Base-by-base conservation (phyloP, 2,888 invertebrate genomes). In the Portevinia maculata region DNA sequence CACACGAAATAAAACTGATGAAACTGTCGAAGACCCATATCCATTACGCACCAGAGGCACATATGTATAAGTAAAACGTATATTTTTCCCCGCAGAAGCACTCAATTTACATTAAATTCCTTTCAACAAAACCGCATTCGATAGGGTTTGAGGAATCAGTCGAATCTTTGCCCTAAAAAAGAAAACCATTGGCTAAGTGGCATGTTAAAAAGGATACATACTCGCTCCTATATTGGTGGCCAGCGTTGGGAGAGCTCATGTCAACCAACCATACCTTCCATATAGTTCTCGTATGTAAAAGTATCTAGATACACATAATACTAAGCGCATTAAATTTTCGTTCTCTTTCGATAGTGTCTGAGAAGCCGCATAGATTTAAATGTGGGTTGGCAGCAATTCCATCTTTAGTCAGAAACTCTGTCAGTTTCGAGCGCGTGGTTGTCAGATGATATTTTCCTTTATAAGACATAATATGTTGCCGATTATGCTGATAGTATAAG, bases 151-250 rank as follows among this genome's bases (percentile, higher is more conserved):
- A 41, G 44, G 17, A 65, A 65, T n/a, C n/a, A 37, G 62, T 48
- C 28, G 34, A 24, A 62, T 62, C 37, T 46, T 37, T 24, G 34
- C 32, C 52, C 19, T 19, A 41, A 9, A 9, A 13, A 9, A 19
- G 2, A 34, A 50, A 64, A 28, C 48, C 55, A 28, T 75, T 62
- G 64, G 60, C 53, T 44, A 59, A 78, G 70, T 78, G 76, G 55
- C 32, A 60, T 78, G 76, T 69, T 69, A 69, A 69, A 69, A 69
- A 53, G 65, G n/a, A n/a, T n/a, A n/a, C n/a, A n/a, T n/a, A n/a
- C n/a, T n/a, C n/a, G n/a, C n/a, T n/a, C n/a, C n/a, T n/a, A n/a
- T n/a, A n/a, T n/a, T n/a, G n/a, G n/a, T n/a, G n/a, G 9, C 41
- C 24, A 37, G 48, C 15, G 46, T 0, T n/a, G 44, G 19, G 60